Evolutionary conservation across 1,140 invertebrate species (phyloP).

Genomic region (Penaeus vannamei): DNA sequence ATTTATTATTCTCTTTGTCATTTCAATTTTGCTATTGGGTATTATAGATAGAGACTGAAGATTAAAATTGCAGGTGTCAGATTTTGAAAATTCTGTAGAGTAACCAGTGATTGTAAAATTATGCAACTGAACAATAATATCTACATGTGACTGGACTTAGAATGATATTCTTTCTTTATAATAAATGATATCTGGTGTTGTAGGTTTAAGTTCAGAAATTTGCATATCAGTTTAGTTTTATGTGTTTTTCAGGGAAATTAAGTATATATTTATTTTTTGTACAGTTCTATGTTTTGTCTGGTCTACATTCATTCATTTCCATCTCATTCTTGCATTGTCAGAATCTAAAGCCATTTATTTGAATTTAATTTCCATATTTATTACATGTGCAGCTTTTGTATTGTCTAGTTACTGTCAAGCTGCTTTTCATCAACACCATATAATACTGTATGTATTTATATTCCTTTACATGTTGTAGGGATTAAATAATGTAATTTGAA

Average conservation of each 20-base stretch:
- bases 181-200: slow-evolving; percentile 31
- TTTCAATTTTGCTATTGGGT: too few relatives aligned
- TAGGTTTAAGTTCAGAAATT: slow-evolving; percentile 30
- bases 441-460: neutral
- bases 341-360: neutral
- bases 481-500: neutral
- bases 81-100: too few relatives aligned
- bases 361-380: neutral
- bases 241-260: slow-evolving; percentile 45
- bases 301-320: slow-evolving; percentile 13
- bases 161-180: slow-evolving; percentile 8
- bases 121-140: too few relatives aligned
- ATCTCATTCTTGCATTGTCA: slow-evolving; percentile 3
- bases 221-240: slow-evolving; percentile 39
- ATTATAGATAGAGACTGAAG: too few relatives aligned
- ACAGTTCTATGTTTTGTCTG: slow-evolving; percentile 32
- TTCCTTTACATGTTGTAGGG: neutral
- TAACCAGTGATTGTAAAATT: too few relatives aligned
- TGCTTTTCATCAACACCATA: neutral
- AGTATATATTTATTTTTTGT: slow-evolving; percentile 48
- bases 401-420: slow-evolving; percentile 16
- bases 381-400: neutral
- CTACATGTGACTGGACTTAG: neutral
- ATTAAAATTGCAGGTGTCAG: too few relatives aligned
- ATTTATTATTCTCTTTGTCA: too few relatives aligned